Conservation (phyloP, 2,888 invertebrate species). For the Diarsia dahlii region DNA sequence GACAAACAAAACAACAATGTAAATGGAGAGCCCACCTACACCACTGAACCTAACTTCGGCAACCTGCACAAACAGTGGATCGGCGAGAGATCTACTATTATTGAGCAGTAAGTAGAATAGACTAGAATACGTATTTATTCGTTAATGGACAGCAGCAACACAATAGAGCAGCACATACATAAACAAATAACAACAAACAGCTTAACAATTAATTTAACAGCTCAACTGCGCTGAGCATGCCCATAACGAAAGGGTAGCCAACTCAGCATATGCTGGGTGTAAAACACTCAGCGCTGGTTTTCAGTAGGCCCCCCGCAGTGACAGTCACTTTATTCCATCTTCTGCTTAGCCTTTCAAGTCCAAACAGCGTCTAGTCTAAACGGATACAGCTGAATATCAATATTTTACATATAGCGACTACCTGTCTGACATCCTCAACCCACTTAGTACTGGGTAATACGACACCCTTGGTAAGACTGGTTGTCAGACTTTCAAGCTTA, state of each 20-base stretch:
- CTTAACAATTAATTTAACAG: no score
- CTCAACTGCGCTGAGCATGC: no score
- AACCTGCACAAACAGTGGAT: conserved; percentile 87
- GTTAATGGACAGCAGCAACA: no score
- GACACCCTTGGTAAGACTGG: not conserved
- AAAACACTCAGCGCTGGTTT: no score
- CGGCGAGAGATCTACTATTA: conserved; percentile 87
- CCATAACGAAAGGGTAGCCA: no score
- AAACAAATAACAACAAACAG: no score
- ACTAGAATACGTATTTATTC: no score
- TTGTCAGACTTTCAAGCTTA: not conserved
- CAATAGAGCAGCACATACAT: no score
- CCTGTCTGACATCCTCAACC: not conserved
- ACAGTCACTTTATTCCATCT: no score
- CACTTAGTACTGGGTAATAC: not conserved
- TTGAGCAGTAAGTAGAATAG: conserved; percentile 92
- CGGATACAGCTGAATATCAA: not conserved
- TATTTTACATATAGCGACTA: not conserved
- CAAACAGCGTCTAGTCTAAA: no score
- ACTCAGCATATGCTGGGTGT: no score
- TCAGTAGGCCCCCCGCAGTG: no score
- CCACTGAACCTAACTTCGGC: conserved; percentile 85
- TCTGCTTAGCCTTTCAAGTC: not conserved
- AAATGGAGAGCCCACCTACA: conserved; percentile 77
- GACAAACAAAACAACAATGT: conserved; percentile 79